Conservation (phyloP, 2,797 vertebrate species). For the Trachops cirrhosus region DNA sequence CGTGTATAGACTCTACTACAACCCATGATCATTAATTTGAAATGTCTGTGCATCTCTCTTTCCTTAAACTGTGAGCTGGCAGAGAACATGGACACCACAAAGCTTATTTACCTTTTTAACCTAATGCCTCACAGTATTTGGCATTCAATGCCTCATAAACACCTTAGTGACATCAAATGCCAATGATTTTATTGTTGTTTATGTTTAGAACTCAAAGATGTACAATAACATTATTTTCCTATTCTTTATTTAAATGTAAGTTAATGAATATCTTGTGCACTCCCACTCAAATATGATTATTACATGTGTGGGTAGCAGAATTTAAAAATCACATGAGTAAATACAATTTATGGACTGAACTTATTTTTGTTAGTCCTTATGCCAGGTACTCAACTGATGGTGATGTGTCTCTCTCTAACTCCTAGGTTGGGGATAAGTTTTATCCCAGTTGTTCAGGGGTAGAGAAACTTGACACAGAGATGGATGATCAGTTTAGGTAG, state of each 20-base stretch:
- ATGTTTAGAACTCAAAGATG: slow-evolving; percentile 9
- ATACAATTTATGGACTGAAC: neutral
- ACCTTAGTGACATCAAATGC: neutral
- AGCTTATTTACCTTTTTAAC: slow-evolving; percentile 26
- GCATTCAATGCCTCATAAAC: neutral
- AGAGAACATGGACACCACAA: neutral
- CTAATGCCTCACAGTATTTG: neutral
- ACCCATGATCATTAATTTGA: neutral
- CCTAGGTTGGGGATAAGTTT: neutral
- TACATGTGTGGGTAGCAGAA: neutral
- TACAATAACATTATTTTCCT: neutral
- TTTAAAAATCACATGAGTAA: slow-evolving; percentile 32
- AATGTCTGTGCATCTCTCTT: neutral
- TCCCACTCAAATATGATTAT: neutral
- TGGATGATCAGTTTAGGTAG: neutral
- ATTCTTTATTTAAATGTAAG: slow-evolving; percentile 18
- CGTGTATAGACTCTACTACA: neutral
- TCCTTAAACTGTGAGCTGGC: neutral
- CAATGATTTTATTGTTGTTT: neutral
- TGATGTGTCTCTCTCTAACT: slow-evolving; percentile 3
- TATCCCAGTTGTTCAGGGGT: neutral
- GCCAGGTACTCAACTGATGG: neutral
- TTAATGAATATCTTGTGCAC: neutral
- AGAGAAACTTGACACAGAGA: slow-evolving; percentile 10
- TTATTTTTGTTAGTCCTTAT: neutral